A percentile compares a stretch with the other conserved stretches of the same genome.
These are phyloP conservation scores for Cerceris rybyensis DNA, from an alignment of 2,888 invertebrate genomes.

Conservation along the genomic window DNA sequence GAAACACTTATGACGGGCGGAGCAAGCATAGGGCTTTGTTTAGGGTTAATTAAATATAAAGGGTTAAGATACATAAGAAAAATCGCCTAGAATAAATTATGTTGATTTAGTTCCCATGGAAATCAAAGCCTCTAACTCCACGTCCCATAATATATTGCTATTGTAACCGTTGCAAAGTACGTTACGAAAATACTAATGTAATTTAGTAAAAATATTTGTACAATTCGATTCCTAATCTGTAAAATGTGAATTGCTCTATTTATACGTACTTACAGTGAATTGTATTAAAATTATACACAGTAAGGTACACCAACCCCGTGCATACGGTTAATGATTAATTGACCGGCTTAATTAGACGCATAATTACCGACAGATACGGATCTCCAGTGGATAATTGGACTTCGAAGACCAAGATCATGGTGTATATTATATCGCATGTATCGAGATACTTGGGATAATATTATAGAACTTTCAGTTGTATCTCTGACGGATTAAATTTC, in stretches of 20 bases:
- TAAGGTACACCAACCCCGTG: neutral
- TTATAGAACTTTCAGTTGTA: neutral
- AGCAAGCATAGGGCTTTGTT: no score
- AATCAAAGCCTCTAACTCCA: no score
- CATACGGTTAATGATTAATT: slow-evolving; percentile 66
- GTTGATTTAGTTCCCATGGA: no score
- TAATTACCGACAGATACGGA: slow-evolving; percentile 70
- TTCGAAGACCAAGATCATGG: slow-evolving; percentile 36
- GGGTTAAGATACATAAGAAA: no score
- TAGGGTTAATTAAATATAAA: no score
- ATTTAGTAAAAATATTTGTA: neutral
- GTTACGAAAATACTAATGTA: neutral
- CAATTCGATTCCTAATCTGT: neutral
- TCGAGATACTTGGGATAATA: slow-evolving; percentile 5
- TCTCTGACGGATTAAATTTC: slow-evolving; percentile 12
- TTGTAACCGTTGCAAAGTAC: no score
- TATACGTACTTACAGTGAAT: neutral
- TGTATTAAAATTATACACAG: neutral
- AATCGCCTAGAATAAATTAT: no score
- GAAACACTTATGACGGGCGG: no score
- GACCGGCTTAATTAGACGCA: slow-evolving; percentile 63
- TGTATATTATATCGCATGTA: slow-evolving; percentile 7
- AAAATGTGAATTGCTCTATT: neutral
- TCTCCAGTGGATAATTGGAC: slow-evolving; percentile 55
- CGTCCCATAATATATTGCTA: no score